These are phyloP conservation scores for Protophormia terraenovae DNA, from an alignment of 2,888 invertebrate species.

Conservation along the genomic window DNA sequence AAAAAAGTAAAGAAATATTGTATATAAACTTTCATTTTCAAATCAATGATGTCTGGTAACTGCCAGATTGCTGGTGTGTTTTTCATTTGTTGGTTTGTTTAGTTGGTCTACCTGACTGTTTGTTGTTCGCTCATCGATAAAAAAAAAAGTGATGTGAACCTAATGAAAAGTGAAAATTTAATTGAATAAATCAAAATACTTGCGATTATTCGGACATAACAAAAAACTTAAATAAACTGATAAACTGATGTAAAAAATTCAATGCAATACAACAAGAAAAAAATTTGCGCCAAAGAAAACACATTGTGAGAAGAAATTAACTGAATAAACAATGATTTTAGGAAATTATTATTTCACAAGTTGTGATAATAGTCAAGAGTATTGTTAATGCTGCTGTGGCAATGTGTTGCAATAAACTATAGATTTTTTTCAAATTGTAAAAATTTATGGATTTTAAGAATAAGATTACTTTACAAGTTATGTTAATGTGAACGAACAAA, in stretches of 20 bases:
- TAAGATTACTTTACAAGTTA: background rate
- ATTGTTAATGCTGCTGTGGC: background rate
- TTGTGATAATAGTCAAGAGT: background rate
- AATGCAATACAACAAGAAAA: background rate
- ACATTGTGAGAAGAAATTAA: slow-evolving; percentile 39
- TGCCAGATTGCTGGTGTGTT: slow-evolving; percentile 43
- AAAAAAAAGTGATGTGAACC: slow-evolving; percentile 58
- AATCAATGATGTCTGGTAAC: slow-evolving; percentile 60
- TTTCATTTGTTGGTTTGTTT: slow-evolving; percentile 25
- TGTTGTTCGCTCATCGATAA: slow-evolving; percentile 60
- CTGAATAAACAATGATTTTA: slow-evolving; percentile 19
- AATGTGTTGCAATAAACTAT: background rate
- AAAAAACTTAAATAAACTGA: slow-evolving; percentile 55
- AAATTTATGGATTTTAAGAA: background rate
- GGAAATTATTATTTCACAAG: background rate
- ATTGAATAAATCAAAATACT: slow-evolving; percentile 66
- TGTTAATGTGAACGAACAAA: no score
- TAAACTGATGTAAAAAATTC: slow-evolving; percentile 39
- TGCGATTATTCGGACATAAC: slow-evolving; percentile 62
- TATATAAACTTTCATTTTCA: slow-evolving; percentile 69
- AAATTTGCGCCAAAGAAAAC: background rate
- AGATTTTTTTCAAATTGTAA: background rate
- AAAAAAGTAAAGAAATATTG: slow-evolving; percentile 16
- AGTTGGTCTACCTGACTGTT: slow-evolving; percentile 42
- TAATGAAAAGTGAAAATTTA: slow-evolving; percentile 67